phyloP scores from a whole-genome alignment of 2,797 vertebrate species.

The Atherinosoma microstoma region DNA sequence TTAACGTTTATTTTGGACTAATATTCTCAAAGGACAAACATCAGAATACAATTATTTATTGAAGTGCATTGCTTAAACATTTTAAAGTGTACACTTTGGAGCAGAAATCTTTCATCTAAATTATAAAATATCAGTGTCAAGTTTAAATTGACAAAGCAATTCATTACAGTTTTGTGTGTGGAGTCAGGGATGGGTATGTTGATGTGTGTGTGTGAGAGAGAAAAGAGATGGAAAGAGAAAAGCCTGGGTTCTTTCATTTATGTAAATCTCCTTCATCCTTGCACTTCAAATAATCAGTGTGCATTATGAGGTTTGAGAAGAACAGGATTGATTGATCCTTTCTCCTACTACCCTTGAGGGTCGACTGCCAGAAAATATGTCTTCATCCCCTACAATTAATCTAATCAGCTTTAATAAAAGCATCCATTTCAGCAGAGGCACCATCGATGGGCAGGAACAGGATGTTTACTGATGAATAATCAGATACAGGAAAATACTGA shows the following conservation, averaged over 20 bases:
- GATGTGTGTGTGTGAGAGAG: background rate
- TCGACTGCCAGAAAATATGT: slow-evolving; percentile 43
- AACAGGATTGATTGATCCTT: slow-evolving; percentile 44
- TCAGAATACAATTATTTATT: no score
- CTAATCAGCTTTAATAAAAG: slow-evolving; percentile 65
- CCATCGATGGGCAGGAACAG: slow-evolving; percentile 37
- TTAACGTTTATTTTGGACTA: no score
- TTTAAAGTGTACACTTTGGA: background rate
- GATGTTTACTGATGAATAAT: slow-evolving; percentile 57
- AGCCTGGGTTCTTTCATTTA: slow-evolving; percentile 26
- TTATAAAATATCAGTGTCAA: background rate
- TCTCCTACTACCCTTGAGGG: slow-evolving; percentile 43
- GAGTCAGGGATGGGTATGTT: slow-evolving; percentile 1
- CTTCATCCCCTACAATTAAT: slow-evolving; percentile 57
- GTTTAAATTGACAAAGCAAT: slow-evolving; percentile 19
- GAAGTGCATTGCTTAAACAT: no score
- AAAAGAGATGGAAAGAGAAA: slow-evolving; percentile 12
- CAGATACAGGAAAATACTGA: slow-evolving; percentile 51
- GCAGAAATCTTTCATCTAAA: background rate
- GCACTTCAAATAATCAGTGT: slow-evolving; percentile 47
- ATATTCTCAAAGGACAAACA: no score
- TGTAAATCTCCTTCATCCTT: slow-evolving; percentile 45
- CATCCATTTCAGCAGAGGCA: slow-evolving; percentile 51
- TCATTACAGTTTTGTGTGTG: slow-evolving; percentile 13
- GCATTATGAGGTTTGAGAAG: slow-evolving; percentile 56